Evolutionary conservation across 1,140 invertebrate species (phyloP).

Genomic region (Sminthurides bifidus): DNA sequence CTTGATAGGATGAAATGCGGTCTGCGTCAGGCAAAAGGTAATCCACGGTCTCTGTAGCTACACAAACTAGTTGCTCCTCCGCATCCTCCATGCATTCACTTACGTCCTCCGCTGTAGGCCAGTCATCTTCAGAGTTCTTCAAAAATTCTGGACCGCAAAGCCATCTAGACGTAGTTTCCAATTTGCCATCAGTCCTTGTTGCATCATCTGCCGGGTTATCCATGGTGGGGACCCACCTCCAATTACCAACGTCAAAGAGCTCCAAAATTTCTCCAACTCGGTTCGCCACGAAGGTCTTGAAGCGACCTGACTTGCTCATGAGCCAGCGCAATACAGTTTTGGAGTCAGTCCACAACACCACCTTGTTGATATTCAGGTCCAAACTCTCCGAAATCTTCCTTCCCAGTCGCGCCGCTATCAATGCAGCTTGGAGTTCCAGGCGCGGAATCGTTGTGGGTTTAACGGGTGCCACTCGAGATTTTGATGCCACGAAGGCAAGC

Average conservation of each 20-base stretch:
- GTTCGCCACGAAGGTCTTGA: background rate
- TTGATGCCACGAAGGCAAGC: slow-evolving; percentile 25
- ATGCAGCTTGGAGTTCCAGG: slow-evolving; percentile 37
- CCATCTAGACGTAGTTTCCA: background rate
- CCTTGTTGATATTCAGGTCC: background rate
- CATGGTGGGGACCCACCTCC: background rate
- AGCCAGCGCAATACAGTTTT: background rate
- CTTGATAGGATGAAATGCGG: background rate
- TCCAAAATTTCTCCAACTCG: background rate
- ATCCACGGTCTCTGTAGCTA: background rate
- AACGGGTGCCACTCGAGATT: slow-evolving; percentile 34
- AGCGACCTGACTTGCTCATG: background rate
- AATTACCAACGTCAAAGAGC: background rate
- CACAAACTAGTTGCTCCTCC: background rate
- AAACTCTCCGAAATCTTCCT: background rate
- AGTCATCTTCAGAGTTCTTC: background rate
- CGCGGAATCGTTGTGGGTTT: slow-evolving; percentile 35
- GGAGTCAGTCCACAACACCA: background rate
- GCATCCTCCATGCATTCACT: background rate
- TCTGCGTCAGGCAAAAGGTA: too few relatives aligned
- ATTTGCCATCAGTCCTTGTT: background rate
- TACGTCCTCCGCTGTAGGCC: background rate
- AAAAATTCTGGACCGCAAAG: background rate
- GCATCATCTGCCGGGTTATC: background rate
- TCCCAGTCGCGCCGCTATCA: slow-evolving; percentile 33